Evolutionary conservation across 2,113 vertebrate species (phyloP).

Genomic region (Recurvirostra avosetta): DNA sequence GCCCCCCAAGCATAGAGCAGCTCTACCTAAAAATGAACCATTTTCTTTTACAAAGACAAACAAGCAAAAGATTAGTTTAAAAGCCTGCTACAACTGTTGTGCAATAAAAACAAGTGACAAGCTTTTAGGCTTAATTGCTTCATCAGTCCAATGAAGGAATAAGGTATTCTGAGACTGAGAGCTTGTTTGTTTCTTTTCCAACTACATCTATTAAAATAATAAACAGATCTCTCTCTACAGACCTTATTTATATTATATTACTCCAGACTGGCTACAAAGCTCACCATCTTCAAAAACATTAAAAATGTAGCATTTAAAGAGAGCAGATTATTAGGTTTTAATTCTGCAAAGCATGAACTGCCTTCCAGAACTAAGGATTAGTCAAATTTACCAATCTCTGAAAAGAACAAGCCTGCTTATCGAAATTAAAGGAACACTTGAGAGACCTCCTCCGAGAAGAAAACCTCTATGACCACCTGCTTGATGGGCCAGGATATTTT

Average conservation of each 20-base stretch:
- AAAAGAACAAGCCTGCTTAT: neutral
- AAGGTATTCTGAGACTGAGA: neutral
- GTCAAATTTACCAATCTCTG: neutral
- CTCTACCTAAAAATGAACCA: neutral
- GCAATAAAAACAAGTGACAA: neutral
- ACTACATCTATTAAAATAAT: neutral
- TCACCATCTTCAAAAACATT: neutral
- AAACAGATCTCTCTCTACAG: neutral
- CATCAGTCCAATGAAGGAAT: neutral
- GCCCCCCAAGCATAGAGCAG: neutral
- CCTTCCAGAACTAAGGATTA: neutral
- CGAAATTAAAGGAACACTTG: neutral
- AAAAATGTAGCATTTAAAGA: neutral
- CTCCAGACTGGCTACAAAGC: neutral
- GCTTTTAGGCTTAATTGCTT: constrained; percentile 45
- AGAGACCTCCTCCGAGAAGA: neutral
- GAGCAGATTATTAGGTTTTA: neutral
- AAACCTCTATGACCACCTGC: neutral
- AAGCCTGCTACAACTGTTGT: neutral
- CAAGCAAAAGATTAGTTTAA: constrained; percentile 21
- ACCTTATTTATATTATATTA: neutral
- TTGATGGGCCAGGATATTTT: neutral
- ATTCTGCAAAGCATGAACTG: neutral
- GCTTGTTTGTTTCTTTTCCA: constrained; percentile 4
- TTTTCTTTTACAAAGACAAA: neutral